A percentile compares a stretch with the other conserved stretches of the same genome.
phyloP scores from a whole-genome alignment of 2,888 invertebrate genomes.

The Sesia apiformis region DNA sequence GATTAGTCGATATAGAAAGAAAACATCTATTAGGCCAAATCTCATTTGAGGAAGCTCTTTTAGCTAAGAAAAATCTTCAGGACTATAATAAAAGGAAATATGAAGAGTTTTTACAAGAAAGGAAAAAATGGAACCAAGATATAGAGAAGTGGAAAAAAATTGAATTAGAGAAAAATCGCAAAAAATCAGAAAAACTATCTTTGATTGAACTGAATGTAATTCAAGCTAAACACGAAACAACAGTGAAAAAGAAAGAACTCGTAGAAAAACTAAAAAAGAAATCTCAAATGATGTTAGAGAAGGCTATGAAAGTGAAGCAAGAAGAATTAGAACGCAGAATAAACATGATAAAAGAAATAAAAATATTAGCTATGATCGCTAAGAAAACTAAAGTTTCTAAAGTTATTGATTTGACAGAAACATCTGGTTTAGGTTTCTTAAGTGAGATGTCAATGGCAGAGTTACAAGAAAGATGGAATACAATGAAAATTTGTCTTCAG shows the following conservation, averaged over 20 bases:
- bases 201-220: conserved; percentile 38
- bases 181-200: conserved; percentile 53
- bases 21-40: conserved; percentile 75
- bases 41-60: conserved; percentile 73
- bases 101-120: conserved; percentile 64
- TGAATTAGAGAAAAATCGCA: conserved; percentile 65
- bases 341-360: conserved; percentile 68
- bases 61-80: conserved; percentile 66
- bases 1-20: conserved; percentile 68
- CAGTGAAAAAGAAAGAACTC: conserved; percentile 38
- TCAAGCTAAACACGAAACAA: conserved; percentile 36
- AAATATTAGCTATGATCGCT: conserved; percentile 59
- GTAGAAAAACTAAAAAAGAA: conserved; percentile 45
- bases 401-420: conserved; percentile 75
- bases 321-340: conserved; percentile 64
- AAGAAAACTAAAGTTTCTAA: conserved; percentile 65
- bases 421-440: conserved; percentile 72
- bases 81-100: conserved; percentile 67
- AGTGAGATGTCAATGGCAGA: conserved; percentile 80
- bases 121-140: conserved; percentile 55
- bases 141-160: conserved; percentile 64
- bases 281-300: conserved; percentile 34
- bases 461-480: conserved; percentile 68
- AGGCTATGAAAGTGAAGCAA: conserved; percentile 55
- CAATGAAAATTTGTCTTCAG: conserved; percentile 63